These are phyloP conservation scores for Nymphalis polychloros DNA, from an alignment of 2,888 invertebrate genomes.

Conservation along the genomic window DNA sequence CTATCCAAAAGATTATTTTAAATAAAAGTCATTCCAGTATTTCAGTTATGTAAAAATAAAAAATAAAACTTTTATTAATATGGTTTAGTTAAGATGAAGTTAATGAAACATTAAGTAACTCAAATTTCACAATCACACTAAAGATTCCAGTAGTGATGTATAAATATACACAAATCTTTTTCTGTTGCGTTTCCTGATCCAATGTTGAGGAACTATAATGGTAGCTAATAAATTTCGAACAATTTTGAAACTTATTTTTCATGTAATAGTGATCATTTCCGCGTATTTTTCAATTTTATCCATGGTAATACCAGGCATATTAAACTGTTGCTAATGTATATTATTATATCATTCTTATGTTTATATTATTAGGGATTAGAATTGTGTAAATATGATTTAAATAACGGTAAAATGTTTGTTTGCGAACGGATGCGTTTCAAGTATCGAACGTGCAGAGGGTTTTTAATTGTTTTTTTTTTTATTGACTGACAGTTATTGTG, in stretches of 20 bases:
- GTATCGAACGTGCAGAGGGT: conserved; percentile 33
- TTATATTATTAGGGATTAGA: conserved; percentile 7
- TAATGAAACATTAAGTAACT: conserved; percentile 9
- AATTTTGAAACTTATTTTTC: conserved; percentile 1
- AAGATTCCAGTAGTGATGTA: conserved; percentile 6
- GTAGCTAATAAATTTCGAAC: neutral
- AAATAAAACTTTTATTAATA: neutral
- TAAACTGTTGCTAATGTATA: conserved; percentile 4
- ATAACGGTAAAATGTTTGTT: conserved; percentile 17
- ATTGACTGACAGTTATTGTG: conserved; percentile 28
- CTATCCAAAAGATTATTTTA: no score
- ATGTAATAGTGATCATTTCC: neutral
- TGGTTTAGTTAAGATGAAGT: neutral
- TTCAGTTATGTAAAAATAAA: no score
- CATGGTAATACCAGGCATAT: conserved; percentile 2
- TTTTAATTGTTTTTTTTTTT: conserved; percentile 27
- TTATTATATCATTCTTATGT: conserved; percentile 4
- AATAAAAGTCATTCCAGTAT: no score
- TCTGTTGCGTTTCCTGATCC: conserved; percentile 29
- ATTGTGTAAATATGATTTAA: conserved; percentile 13
- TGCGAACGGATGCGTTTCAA: conserved; percentile 33
- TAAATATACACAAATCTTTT: conserved; percentile 25
- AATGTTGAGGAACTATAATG: conserved; percentile 14
- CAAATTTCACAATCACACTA: conserved; percentile 11
- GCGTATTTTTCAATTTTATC: neutral